Base-by-base conservation (phyloP, 2,888 invertebrate genomes). In the Drosophila leonis region DNA sequence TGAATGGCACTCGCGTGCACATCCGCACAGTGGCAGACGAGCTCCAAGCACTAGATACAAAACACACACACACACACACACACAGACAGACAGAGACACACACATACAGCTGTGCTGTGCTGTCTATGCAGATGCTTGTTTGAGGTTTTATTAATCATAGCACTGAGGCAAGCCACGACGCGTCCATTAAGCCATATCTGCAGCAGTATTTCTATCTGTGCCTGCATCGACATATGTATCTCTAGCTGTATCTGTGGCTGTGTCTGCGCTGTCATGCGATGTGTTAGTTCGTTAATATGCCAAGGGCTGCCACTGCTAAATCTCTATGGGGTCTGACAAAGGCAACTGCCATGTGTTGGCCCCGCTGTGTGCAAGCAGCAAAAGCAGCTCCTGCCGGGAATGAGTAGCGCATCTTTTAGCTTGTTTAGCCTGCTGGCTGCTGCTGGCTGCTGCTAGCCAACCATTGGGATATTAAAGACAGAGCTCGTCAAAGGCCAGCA, bases 101-200 rank as follows among this genome's bases (percentile, higher is more conserved):
- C 59, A 10, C n/a, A 46, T 24, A 24, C 24, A 24, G 24, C 24
- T 24, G 15, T 1, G 27, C 18, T 31, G 10, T 64, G n/a, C 64
- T 71, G 69, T 72, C 71, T 77, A 71, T 68, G 75, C 80, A 75
- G 68, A 68, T 72, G 64, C 74, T 69, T 79, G 74, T 77, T 80
- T 60, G 68, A 79, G 80, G 71, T 78, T 82, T 80, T 81, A 83
- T 83, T 83, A 83, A 83, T 83, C 83, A 83, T 76, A 62, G 72
- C 66, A 56, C 46, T 57, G 56, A 60, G 69, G 69, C 57, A 69
- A 62, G 66, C 60, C 52, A 54, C 71, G 39, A 52, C 51, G 77
- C 66, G 63, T 64, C 60, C 77, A 74, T 71, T 71, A 61, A 75
- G 72, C 61, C 48, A 44, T 44, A 65, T 35, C 48, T 41, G 13